A percentile compares a stretch with the other conserved stretches of the same genome.
Conservation (phyloP, 2,113 vertebrate species). For the Gobiocypris rarus region DNA sequence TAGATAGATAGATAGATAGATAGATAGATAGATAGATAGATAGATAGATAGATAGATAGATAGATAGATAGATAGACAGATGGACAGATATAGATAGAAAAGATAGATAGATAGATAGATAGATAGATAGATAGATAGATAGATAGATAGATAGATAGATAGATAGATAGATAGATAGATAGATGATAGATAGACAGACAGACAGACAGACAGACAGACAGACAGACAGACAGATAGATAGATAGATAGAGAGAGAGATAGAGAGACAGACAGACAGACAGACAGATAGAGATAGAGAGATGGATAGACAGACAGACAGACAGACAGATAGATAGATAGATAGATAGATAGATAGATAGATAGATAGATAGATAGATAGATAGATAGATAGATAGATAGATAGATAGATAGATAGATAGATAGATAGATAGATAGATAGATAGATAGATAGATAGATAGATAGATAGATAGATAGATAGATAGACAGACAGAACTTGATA, state of each 20-base stretch:
- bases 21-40: not conserved
- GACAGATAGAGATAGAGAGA: rapidly evolving
- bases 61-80: not conserved
- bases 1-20: not conserved
- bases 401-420: not conserved
- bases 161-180: not conserved
- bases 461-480: too few species aligned
- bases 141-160: too few species aligned
- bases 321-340: not conserved
- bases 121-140: not conserved
- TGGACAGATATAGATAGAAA: rapidly evolving
- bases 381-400: not conserved
- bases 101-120: not conserved
- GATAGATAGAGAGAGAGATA: too few species aligned
- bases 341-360: not conserved
- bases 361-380: not conserved
- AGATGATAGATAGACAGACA: too few species aligned
- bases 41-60: not conserved
- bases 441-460: not conserved
- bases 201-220: not conserved
- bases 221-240: not conserved
- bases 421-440: not conserved
- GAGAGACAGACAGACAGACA: too few species aligned
- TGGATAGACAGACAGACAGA: not conserved
- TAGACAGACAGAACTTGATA: too few species aligned